These are phyloP conservation scores for Amblyteles armatorius DNA, from an alignment of 2,888 invertebrate genomes.

Conservation along the genomic window DNA sequence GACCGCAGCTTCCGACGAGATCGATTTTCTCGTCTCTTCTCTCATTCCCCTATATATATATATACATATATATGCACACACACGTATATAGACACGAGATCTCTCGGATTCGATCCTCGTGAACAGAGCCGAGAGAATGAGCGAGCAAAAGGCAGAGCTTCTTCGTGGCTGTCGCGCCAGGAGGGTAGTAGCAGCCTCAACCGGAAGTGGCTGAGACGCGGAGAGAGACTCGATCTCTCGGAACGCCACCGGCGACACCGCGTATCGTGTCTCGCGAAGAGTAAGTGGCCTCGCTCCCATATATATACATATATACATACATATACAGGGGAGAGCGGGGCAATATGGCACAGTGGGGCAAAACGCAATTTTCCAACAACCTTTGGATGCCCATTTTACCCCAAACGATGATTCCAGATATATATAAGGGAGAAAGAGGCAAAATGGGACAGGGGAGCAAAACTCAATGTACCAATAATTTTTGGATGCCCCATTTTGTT, in stretches of 20 bases:
- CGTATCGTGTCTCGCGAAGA: slow-evolving; percentile 57
- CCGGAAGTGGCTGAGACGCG: slow-evolving; percentile 79
- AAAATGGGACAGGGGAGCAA: too few species aligned
- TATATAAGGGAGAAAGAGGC: not conserved
- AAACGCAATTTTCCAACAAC: too few species aligned
- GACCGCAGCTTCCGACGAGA: slow-evolving; percentile 66
- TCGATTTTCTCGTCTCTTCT: slow-evolving; percentile 41
- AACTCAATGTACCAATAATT: too few species aligned
- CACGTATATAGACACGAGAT: slow-evolving; percentile 24
- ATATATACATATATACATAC: not conserved
- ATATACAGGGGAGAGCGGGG: too few species aligned
- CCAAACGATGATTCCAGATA: too few species aligned
- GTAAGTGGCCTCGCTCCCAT: not conserved
- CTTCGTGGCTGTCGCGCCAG: slow-evolving; percentile 23
- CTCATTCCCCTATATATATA: slow-evolving; percentile 9
- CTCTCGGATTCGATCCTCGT: slow-evolving; percentile 50
- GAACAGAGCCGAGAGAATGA: slow-evolving; percentile 38
- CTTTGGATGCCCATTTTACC: too few species aligned
- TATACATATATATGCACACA: not conserved
- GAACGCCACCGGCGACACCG: slow-evolving; percentile 69
- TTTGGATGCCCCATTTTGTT: too few species aligned
- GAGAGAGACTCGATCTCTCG: slow-evolving; percentile 78
- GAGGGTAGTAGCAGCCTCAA: slow-evolving; percentile 50
- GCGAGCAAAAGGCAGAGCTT: slow-evolving; percentile 25
- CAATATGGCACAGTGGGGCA: too few species aligned